Evolutionary conservation across 1,140 invertebrate genomes (phyloP).

Genomic region (Melanaphis sacchari): DNA sequence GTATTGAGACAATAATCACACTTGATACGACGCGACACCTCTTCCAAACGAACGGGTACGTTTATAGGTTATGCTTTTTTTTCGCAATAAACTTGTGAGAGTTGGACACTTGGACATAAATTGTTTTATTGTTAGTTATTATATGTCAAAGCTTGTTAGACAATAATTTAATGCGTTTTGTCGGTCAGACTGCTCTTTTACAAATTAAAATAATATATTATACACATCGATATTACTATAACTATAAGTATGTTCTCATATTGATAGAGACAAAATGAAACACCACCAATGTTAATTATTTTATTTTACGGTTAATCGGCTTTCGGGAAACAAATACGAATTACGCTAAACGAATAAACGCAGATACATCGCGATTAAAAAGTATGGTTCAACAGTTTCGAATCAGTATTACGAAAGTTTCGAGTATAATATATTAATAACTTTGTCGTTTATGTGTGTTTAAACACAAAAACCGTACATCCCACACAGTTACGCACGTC

Average conservation of each 20-base stretch:
- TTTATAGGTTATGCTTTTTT: background rate
- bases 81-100: background rate
- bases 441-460: background rate
- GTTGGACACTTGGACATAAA: background rate
- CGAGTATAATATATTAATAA: background rate
- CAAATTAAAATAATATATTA: background rate
- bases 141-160: background rate
- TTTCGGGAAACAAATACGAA: background rate
- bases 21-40: background rate
- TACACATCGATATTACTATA: background rate
- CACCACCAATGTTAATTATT: background rate
- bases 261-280: background rate
- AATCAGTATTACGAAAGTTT: slow-evolving; percentile 13
- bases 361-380: slow-evolving; percentile 13
- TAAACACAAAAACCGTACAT: background rate
- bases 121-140: background rate
- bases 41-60: background rate
- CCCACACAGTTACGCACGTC: background rate
- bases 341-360: background rate
- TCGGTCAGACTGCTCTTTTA: background rate
- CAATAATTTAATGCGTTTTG: background rate
- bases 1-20: background rate
- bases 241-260: background rate
- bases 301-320: background rate
- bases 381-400: slow-evolving; percentile 2